Base-by-base conservation (phyloP, 35 echinoderm and acorn worm genomes). In the Acanthaster planci region DNA sequence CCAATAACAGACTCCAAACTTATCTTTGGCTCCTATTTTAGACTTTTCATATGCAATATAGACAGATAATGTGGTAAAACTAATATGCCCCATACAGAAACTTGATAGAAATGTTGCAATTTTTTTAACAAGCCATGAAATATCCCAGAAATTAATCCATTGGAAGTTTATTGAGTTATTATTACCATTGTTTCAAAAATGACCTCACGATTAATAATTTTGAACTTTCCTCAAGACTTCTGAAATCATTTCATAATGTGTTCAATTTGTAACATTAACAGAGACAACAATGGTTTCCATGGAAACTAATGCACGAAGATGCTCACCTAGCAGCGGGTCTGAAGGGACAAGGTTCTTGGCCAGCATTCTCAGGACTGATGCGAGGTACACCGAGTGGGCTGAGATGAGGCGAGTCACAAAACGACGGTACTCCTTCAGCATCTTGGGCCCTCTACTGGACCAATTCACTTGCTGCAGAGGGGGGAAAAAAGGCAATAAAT, bases 311-410 rank as follows among this genome's bases (percentile, higher is more conserved):
- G n/a, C n/a, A n/a, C n/a, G n/a, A n/a, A n/a, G 38, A 55, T 55
- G 26, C 58, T 68, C 39, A 85, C 83, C 83, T 27, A 39, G 8
- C 16, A 30, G 27, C 1, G 59, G 76, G 27, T 51, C 51, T 30
- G 87, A 79, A 32, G 85, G 90, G 21, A 47, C 53, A 15, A 92
- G 68, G 51, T 77, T 51, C 55, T 55, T 42, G 7, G 78, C 86
- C 47, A 93, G 54, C 27, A 77, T 76, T 7, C 81, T 53, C 9
- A 93, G 81, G 34, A 93, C 75, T 3, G 82, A 54, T 29, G 87
- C 58, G 32, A 93, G 81, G 44, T 93, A 93, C 21, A 87, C 77
- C 27, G 91, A 72, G 22, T 93, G 91, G 30, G 91, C 91, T 38
- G 91, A 89, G 21, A 82, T 82, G 5, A 93, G 55, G 16, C 56